These are phyloP conservation scores for Eupithecia insigniata DNA, from an alignment of 2,888 invertebrate genomes.

Conservation along the genomic window DNA sequence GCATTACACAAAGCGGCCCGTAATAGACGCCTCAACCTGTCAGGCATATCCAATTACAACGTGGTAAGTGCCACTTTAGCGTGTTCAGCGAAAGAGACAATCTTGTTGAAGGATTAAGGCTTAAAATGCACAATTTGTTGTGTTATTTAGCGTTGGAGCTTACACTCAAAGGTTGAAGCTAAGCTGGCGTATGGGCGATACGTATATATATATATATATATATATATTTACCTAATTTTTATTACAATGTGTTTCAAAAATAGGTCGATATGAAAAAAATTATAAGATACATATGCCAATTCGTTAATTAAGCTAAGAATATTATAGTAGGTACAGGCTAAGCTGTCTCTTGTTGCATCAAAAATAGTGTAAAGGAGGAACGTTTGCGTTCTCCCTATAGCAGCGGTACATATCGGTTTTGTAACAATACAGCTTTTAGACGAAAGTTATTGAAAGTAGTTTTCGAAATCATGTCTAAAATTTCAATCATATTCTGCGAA, in stretches of 20 bases:
- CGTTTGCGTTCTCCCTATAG: too few relatives aligned
- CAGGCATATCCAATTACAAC: slow-evolving; percentile 72
- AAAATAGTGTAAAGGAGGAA: background rate
- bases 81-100: slow-evolving; percentile 36
- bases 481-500: background rate
- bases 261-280: background rate
- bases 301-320: background rate
- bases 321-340: background rate
- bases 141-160: background rate
- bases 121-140: slow-evolving; percentile 32
- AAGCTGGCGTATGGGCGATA: background rate
- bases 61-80: slow-evolving; percentile 59
- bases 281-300: background rate
- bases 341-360: background rate
- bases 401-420: too few relatives aligned
- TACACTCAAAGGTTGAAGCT: background rate
- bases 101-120: slow-evolving; percentile 48
- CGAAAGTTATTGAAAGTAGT: too few relatives aligned
- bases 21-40: slow-evolving; percentile 68
- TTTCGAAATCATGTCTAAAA: too few relatives aligned
- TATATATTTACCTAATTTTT: background rate
- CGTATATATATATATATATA: too few relatives aligned
- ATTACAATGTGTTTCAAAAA: background rate
- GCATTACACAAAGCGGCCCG: slow-evolving; percentile 61
- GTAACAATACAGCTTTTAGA: too few relatives aligned